These are phyloP conservation scores for Cygnus buccinator DNA, from an alignment of 2,113 vertebrate genomes.

Conservation along the genomic window DNA sequence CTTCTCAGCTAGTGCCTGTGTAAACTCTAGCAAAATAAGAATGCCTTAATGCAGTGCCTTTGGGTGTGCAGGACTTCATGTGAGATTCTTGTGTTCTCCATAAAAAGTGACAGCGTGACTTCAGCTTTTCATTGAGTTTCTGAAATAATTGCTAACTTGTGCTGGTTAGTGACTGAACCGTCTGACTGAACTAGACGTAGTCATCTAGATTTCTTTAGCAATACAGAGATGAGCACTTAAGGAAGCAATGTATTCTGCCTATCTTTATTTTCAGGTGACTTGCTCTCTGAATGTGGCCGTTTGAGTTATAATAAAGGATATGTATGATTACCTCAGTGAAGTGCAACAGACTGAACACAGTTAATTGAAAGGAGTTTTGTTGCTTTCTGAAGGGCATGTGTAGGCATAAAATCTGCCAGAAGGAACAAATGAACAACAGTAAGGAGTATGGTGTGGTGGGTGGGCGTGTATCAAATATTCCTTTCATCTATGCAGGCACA, in stretches of 20 bases:
- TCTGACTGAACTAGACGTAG: not conserved
- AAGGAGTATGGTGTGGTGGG: not conserved
- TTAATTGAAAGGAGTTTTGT: not conserved
- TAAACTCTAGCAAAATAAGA: conserved; percentile 34
- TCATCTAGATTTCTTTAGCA: not conserved
- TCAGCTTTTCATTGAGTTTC: conserved; percentile 8
- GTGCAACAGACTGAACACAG: not conserved
- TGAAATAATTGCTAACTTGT: conserved; percentile 12
- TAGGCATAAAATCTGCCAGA: not conserved
- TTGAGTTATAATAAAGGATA: not conserved
- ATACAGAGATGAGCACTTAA: not conserved
- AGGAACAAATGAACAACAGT: not conserved
- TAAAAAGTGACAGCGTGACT: not conserved
- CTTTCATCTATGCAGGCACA: conserved; percentile 39
- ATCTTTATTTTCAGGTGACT: not conserved
- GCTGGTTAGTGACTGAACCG: not conserved
- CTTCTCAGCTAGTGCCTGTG: conserved; percentile 45
- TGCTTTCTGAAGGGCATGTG: not conserved
- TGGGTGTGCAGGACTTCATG: conserved; percentile 11
- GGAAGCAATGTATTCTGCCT: not conserved
- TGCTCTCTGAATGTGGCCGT: not conserved
- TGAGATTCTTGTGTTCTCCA: not conserved
- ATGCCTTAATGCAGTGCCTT: conserved; percentile 65
- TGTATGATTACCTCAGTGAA: conserved; percentile 34
- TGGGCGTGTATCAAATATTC: not conserved